Conservation (phyloP, 2,113 vertebrate genomes). For the Aleadryas rufinucha region DNA sequence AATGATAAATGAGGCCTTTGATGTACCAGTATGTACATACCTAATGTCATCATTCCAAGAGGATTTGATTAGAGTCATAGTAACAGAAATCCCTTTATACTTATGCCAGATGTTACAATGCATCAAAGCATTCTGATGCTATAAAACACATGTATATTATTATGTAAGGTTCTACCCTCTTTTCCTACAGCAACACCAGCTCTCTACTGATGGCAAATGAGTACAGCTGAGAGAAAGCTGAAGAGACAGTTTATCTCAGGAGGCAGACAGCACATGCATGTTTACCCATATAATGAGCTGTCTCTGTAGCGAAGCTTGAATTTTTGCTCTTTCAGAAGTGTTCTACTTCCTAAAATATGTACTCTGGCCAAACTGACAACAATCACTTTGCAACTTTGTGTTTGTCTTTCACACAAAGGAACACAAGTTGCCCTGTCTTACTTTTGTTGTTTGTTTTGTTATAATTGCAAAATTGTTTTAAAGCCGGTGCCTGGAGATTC, state of each 20-base stretch:
- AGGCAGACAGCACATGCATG: neutral
- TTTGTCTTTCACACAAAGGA: neutral
- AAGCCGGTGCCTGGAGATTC: neutral
- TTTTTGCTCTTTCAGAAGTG: neutral
- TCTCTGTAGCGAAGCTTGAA: neutral
- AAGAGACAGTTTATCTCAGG: neutral
- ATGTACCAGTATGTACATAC: neutral
- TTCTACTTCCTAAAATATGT: neutral
- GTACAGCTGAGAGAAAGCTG: neutral
- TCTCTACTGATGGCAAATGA: neutral
- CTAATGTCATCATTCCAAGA: neutral
- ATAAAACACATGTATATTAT: neutral
- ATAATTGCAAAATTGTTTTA: neutral
- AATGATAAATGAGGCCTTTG: slow-evolving; percentile 10
- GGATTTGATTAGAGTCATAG: neutral
- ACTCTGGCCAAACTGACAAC: neutral
- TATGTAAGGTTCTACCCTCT: neutral
- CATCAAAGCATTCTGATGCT: neutral
- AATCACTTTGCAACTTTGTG: neutral
- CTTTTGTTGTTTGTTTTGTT: neutral
- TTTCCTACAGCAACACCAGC: neutral
- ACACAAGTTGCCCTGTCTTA: neutral
- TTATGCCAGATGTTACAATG: neutral
- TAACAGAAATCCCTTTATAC: neutral
- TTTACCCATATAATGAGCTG: neutral